Percentiles rank a stretch among this genome's conserved stretches.
Conservation (phyloP, 2,113 vertebrate species). For the Oreocharis arfaki region DNA sequence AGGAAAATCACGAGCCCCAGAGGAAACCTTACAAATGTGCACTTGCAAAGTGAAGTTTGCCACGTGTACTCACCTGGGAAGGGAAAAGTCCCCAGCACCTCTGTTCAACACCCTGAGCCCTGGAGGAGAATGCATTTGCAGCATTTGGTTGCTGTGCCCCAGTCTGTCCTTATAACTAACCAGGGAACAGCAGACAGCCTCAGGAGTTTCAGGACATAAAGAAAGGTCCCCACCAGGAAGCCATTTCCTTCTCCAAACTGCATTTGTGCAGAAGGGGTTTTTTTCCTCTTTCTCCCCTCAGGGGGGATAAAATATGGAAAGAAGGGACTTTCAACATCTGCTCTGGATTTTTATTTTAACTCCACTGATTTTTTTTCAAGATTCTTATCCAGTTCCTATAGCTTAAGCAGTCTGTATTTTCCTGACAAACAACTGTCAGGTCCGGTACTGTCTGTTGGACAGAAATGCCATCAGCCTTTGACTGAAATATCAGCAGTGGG, state of each 20-base stretch:
- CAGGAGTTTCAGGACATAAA: background rate
- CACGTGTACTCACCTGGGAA: background rate
- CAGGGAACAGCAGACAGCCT: background rate
- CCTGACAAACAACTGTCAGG: background rate
- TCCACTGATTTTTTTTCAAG: background rate
- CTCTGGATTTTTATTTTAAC: conserved; percentile 12
- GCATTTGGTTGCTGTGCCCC: background rate
- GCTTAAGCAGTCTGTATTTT: background rate
- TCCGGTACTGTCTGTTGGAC: background rate
- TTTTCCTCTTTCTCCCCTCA: background rate
- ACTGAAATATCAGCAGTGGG: background rate
- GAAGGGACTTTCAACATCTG: conserved; percentile 35
- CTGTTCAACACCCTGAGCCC: background rate
- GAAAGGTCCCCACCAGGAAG: background rate
- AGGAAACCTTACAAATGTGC: conserved; percentile 1
- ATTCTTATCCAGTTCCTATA: background rate
- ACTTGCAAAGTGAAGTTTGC: conserved; percentile 9
- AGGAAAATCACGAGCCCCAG: background rate
- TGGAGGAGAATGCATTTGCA: background rate
- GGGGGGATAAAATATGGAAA: background rate
- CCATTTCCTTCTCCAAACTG: conserved; percentile 62
- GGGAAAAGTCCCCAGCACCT: background rate
- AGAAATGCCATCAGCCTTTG: background rate
- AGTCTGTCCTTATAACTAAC: background rate
- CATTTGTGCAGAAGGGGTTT: background rate